phyloP scores from a whole-genome alignment of 2,113 vertebrate genomes.

The Entelurus aequoreus region DNA sequence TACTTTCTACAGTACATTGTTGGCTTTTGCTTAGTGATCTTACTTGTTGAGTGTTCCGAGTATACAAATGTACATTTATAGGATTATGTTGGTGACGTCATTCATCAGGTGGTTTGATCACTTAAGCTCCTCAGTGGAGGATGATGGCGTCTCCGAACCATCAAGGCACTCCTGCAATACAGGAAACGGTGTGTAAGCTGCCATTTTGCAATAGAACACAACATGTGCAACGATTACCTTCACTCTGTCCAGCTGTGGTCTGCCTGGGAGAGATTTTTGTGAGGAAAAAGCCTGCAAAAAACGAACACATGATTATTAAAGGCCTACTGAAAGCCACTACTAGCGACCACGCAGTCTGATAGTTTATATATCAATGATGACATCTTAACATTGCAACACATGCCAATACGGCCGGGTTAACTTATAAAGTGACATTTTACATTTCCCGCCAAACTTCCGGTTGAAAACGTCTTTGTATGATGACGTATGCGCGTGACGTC shows the following conservation, averaged over 20 bases:
- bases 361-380: no score
- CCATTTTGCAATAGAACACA: not conserved
- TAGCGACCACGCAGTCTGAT: no score
- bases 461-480: no score
- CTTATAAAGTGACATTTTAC: no score
- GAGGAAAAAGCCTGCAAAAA: slow-evolving; percentile 70
- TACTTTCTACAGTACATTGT: not conserved
- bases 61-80: not conserved
- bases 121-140: slow-evolving; percentile 67
- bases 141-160: slow-evolving; percentile 51
- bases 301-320: not conserved
- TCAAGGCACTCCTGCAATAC: slow-evolving; percentile 65
- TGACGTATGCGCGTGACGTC: no score
- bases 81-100: not conserved
- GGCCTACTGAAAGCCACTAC: no score
- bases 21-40: not conserved
- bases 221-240: slow-evolving; percentile 59
- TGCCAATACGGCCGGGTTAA: no score
- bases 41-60: not conserved
- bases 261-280: slow-evolving; percentile 79
- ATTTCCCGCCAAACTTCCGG: no score
- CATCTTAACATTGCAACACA: no score
- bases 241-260: slow-evolving; percentile 70
- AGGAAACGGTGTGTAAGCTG: not conserved
- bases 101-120: slow-evolving; percentile 30